phyloP scores from a whole-genome alignment of 2,888 invertebrate genomes.

The Scaptomyza caliginosa region DNA sequence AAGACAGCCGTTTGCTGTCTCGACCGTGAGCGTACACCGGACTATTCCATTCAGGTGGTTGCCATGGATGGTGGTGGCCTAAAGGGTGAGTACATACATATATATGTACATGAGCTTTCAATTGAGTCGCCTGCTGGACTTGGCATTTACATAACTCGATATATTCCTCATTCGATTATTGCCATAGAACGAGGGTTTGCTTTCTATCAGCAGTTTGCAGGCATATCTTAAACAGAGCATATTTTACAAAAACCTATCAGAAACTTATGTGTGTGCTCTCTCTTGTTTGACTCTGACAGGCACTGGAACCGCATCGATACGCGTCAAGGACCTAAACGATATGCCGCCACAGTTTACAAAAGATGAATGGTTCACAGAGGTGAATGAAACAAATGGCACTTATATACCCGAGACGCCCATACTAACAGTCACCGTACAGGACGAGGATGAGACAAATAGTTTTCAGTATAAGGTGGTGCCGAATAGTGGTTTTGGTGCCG shows the following conservation, averaged over 20 bases:
- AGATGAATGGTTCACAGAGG: slow-evolving; percentile 97
- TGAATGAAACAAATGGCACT: slow-evolving; percentile 96
- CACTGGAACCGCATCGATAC: slow-evolving; percentile 95
- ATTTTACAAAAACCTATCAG: neutral
- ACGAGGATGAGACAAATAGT: slow-evolving; percentile 97
- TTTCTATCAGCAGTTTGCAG: no score
- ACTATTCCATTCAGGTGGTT: slow-evolving; percentile 97
- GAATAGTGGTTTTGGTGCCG: slow-evolving; percentile 96
- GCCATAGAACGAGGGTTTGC: no score
- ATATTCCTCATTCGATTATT: neutral
- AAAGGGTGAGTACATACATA: slow-evolving; percentile 87
- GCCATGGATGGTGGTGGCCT: slow-evolving; percentile 97
- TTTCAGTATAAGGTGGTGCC: slow-evolving; percentile 97
- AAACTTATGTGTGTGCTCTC: neutral
- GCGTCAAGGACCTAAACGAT: slow-evolving; percentile 98
- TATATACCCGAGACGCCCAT: slow-evolving; percentile 96
- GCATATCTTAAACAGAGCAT: neutral
- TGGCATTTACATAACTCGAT: slow-evolving; percentile 1
- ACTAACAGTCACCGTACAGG: slow-evolving; percentile 96
- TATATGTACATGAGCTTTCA: no score
- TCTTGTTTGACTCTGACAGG: slow-evolving; percentile 39
- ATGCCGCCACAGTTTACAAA: slow-evolving; percentile 98
- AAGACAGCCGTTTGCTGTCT: slow-evolving; percentile 97
- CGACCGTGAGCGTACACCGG: slow-evolving; percentile 96
- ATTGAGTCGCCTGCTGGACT: neutral